phyloP scores from a whole-genome alignment of 92 coral and sea anemone genomes.

The Montipora capitata region DNA sequence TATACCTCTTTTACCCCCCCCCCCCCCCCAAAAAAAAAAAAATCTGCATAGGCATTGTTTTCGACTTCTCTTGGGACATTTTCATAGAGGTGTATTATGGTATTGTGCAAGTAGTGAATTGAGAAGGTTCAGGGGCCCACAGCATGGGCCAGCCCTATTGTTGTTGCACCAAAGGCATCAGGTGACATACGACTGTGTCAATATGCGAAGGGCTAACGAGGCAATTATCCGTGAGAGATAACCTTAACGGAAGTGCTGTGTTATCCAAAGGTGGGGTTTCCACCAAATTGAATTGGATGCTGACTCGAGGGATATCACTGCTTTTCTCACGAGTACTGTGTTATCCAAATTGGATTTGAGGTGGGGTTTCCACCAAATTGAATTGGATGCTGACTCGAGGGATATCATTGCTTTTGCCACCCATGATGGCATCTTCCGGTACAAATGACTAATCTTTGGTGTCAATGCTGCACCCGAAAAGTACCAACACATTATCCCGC shows the following conservation, averaged over 20 bases:
- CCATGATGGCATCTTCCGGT: slow-evolving; percentile 59
- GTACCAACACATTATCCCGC: slow-evolving; percentile 55
- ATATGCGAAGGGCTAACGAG: slow-evolving; percentile 45
- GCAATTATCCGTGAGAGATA: slow-evolving; percentile 50
- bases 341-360: slow-evolving; percentile 54
- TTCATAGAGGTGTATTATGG: no score
- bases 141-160: slow-evolving; percentile 40
- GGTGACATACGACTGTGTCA: slow-evolving; percentile 39
- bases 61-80: no score
- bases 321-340: slow-evolving; percentile 44
- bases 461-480: slow-evolving; percentile 72
- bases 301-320: no score
- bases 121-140: slow-evolving; percentile 54
- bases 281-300: no score
- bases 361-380: slow-evolving; percentile 53
- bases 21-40: no score
- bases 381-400: slow-evolving; percentile 17
- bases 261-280: no score
- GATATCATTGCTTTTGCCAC: slow-evolving; percentile 67
- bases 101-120: no score
- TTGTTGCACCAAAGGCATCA: slow-evolving; percentile 47
- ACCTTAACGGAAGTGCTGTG: slow-evolving; percentile 34
- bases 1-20: no score
- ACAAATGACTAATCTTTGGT: slow-evolving; percentile 46
- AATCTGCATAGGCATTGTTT: no score